Base-by-base conservation (phyloP, 2,797 vertebrate genomes). In the Scolopax bukidnonensis region DNA sequence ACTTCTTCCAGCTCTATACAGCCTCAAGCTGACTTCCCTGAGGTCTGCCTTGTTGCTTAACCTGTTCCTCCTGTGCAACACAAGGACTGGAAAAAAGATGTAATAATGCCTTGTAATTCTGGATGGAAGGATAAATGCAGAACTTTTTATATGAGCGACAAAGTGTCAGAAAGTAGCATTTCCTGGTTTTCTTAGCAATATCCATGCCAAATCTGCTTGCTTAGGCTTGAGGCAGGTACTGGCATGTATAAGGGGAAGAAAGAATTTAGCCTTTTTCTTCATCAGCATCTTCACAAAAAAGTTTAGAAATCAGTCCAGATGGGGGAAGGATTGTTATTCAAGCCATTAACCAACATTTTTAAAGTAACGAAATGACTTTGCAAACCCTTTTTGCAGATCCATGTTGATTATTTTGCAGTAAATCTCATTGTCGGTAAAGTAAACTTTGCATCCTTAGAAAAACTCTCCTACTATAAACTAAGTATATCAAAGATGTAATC, bases 81-180 rank as follows among this genome's bases (percentile, higher is more conserved):
- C 5, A 69, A 70, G 30, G 82, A 24, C 2, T 33, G 12, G 23
- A 4, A 40, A 32, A 59, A 57, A 7, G 6, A 27, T 3, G 6
- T 9, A 59, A 64, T 28, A 74, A 63, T 51, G 8, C 7, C 4
- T 45, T 73, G 32, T 87, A 50, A 53, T 83, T 90, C 27, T 60
- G 1, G 23, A 33, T 8, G 28, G 32, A 13, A 69, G 20, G 6
- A 61, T 11, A 85, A 87, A 51, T 24, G 12, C 36, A 36, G 64
- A 53, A 56, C 6, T 4, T 82, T n/a, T n/a, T 15, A 21, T 7
- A 17, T 15, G 8, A 64, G 12, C 0, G 0, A 38, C 4, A 73
- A n/a, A 12, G 2, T 40, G 27, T 5, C 16, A 41, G 14, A 43
- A 84, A 67, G 61, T 16, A 43, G 8, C 48, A 20, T 40, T 81